Conservation (phyloP, 2,113 vertebrate genomes). For the Syngnathus scovelli region DNA sequence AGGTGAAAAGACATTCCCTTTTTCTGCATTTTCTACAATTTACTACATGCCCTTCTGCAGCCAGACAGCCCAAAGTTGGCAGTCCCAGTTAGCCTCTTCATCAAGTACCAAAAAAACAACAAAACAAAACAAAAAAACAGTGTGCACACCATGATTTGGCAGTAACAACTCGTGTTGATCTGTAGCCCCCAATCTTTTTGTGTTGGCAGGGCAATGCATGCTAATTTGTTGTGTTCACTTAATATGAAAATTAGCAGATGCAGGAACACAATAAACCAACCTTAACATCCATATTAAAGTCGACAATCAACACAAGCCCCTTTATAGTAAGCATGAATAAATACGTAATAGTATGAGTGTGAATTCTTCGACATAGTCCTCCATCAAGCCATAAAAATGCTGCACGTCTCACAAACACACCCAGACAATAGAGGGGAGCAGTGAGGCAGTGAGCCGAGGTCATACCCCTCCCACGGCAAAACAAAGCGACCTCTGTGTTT, state of each 20-base stretch:
- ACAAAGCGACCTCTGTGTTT: slow-evolving; percentile 65
- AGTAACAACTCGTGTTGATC: background rate
- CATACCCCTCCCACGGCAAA: slow-evolving; percentile 55
- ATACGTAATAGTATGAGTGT: background rate
- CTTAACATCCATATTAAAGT: background rate
- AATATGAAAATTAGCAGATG: background rate
- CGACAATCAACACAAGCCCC: background rate
- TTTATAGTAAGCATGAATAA: background rate
- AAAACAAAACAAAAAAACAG: no score
- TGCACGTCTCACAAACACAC: slow-evolving; percentile 16
- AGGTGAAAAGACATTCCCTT: no score
- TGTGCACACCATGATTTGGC: background rate
- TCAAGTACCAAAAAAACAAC: background rate
- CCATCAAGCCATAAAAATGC: slow-evolving; percentile 27
- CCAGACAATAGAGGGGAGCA: slow-evolving; percentile 47
- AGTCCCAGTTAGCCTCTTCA: no score
- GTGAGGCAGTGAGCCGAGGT: slow-evolving; percentile 45
- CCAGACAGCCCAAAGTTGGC: no score
- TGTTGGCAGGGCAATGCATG: background rate
- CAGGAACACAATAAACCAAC: background rate
- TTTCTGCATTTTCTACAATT: no score
- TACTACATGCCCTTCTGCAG: no score
- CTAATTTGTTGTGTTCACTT: background rate
- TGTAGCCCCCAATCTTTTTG: background rate
- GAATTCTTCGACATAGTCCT: background rate